Percentiles rank a stretch among this genome's conserved stretches.
These are phyloP conservation scores for Auanema freiburgensis DNA, from an alignment of 2,888 invertebrate genomes.

Conservation along the genomic window DNA sequence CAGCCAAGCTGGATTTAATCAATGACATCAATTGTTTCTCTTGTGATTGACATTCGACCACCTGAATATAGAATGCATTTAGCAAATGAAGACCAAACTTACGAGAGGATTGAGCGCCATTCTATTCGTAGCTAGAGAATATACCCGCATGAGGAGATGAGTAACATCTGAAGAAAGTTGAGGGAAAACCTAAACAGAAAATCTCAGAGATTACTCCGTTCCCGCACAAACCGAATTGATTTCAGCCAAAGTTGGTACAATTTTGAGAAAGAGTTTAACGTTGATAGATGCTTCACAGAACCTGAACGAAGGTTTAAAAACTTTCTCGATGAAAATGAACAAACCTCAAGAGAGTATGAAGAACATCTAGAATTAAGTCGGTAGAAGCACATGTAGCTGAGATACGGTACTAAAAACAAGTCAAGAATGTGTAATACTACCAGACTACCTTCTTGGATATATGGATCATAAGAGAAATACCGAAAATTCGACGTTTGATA, in stretches of 20 bases:
- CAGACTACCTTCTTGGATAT: constrained; percentile 28
- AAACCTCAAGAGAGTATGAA: constrained; percentile 31
- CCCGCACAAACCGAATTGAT: constrained; percentile 8
- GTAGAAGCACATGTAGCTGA: constrained; percentile 21
- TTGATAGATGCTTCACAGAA: constrained; percentile 13
- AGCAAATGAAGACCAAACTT: background rate
- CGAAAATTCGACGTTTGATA: constrained; percentile 31
- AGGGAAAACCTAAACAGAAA: constrained; percentile 19
- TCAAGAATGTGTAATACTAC: background rate
- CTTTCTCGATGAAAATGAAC: background rate
- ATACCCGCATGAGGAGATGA: constrained; percentile 13
- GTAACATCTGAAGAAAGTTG: constrained; percentile 19
- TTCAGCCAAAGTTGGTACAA: constrained; percentile 13
- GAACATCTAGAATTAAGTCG: constrained; percentile 26
- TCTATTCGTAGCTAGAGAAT: constrained; percentile 12
- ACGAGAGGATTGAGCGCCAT: constrained; percentile 17
- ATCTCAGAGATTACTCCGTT: background rate
- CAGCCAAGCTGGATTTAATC: too few species aligned
- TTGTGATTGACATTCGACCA: too few species aligned
- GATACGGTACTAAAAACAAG: constrained; percentile 33
- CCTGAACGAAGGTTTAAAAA: constrained; percentile 3
- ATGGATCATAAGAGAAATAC: constrained; percentile 25
- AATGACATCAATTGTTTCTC: too few species aligned
- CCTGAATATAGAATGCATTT: too few species aligned
- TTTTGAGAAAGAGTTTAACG: constrained; percentile 10